Base-by-base conservation (phyloP, 1,140 invertebrate genomes). In the Chionoecetes opilio region DNA sequence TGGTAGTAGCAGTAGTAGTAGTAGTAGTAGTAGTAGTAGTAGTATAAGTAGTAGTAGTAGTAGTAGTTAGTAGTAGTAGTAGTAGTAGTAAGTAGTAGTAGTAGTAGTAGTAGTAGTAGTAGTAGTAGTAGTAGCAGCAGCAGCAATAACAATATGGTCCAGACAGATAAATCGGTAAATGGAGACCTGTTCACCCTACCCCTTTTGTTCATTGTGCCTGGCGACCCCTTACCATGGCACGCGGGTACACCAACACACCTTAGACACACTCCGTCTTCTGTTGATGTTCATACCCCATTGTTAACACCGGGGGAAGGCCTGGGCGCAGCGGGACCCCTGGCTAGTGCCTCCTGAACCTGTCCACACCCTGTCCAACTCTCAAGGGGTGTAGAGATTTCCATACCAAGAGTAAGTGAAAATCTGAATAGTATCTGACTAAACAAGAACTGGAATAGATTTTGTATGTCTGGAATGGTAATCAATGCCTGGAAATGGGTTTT, bases 131-230 rank as follows among this genome's bases (percentile, higher is more conserved):
- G 14, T 46, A 14, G 41, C 9, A 75, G 21, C n/a, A 21, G 63
- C 63, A 0, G 53, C n/a, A 26, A 21, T 75, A 11, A n/a, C n/a
- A n/a, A n/a, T 75, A 26, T 8, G 21, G 63, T 26, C 21, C 11
- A 26, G 63, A 75, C 63, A 75, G n/a, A 5, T n/a, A 21, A n/a
- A 75, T 75, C 11, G 63, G 0, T 14, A 46, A 14, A 26, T n/a
- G 21, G n/a, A 26, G 6, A 26, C 63, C 11, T 75, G 63, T 75
- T 75, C 63, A n/a, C 63, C 63, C 63, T 75, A n/a, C n/a, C n/a
- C 63, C n/a, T 26, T n/a, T 75, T 75, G 63, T 75, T 75, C 63
- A 75, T 75, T 75, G 63, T 75, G 63, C 63, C n/a, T 75, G 63
- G 63, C n/a, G 63, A 0, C 0, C 3, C 21, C 63, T 46, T n/a